A percentile compares a stretch with the other conserved stretches of the same genome.
Conservation (phyloP, 1,140 invertebrate genomes). For the Cydia pomonella region DNA sequence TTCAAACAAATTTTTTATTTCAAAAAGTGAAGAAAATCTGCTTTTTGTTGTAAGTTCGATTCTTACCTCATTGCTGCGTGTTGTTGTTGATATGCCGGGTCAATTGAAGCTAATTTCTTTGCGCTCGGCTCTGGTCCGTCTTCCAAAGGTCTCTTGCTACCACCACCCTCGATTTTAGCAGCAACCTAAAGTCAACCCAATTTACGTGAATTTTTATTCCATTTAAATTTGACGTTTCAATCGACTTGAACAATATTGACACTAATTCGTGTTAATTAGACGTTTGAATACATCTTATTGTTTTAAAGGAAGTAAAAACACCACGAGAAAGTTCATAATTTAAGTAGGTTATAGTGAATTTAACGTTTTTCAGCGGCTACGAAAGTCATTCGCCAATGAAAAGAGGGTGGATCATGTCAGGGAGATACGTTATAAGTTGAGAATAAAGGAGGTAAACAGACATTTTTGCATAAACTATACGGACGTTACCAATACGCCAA, state of each 20-base stretch:
- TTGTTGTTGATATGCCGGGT: conserved; percentile 71
- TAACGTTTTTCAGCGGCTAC: conserved; percentile 2
- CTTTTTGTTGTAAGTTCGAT: not conserved
- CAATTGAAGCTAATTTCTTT: conserved; percentile 84
- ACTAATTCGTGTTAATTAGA: not conserved
- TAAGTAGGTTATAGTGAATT: conserved; percentile 58
- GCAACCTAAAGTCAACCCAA: conserved; percentile 84
- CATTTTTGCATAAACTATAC: conserved; percentile 52
- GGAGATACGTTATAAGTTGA: conserved; percentile 35
- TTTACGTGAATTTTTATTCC: not conserved
- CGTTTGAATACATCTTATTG: conserved; percentile 4
- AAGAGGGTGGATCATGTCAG: conserved; percentile 39
- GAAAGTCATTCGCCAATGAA: conserved; percentile 36
- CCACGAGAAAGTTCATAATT: conserved; percentile 41
- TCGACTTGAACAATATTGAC: conserved; percentile 28
- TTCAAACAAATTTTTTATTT: not conserved
- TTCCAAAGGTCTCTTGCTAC: conserved; percentile 88
- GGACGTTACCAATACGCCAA: conserved; percentile 56
- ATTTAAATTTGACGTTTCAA: conserved; percentile 34
- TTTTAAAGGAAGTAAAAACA: conserved; percentile 31
- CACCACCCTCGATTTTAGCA: conserved; percentile 90
- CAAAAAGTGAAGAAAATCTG: not conserved
- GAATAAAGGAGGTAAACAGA: conserved; percentile 45
- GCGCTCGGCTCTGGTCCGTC: conserved; percentile 86
- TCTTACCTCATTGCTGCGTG: conserved; percentile 61